A percentile compares a stretch with the other conserved stretches of the same genome.
phyloP scores from a whole-genome alignment of 1,140 invertebrate genomes.

The Aphis craccivora region DNA sequence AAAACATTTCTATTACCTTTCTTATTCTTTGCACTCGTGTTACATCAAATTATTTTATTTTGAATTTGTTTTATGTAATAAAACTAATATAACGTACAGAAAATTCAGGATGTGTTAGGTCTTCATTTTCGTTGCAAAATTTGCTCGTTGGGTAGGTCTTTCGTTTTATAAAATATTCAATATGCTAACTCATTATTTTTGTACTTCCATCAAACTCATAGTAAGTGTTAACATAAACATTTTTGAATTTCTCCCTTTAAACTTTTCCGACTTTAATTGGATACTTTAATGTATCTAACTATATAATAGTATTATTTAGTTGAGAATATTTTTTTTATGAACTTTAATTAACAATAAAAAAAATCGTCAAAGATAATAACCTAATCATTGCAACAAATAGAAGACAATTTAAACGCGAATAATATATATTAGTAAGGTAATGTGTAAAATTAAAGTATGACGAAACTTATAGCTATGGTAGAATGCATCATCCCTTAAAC shows the following conservation, averaged over 20 bases:
- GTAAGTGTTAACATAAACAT: slow-evolving; percentile 1
- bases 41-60: slow-evolving; percentile 12
- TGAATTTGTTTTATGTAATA: not conserved
- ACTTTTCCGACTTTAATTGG: not conserved
- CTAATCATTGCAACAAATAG: not conserved
- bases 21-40: not conserved
- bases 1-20: not conserved
- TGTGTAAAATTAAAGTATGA: not conserved
- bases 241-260: not conserved
- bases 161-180: not conserved
- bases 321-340: not conserved
- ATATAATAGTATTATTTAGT: not conserved
- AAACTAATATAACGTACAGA: not conserved
- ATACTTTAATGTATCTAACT: not conserved
- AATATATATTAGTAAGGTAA: not conserved
- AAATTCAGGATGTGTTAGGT: not conserved
- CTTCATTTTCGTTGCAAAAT: not conserved
- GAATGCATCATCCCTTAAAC: not conserved
- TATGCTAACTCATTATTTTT: not conserved
- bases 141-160: not conserved
- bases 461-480: not conserved
- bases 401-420: not conserved
- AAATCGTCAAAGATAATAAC: not conserved
- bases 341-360: not conserved
- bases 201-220: not conserved